Conservation (phyloP, 2,797 vertebrate genomes). For the Danio albolineatus region DNA sequence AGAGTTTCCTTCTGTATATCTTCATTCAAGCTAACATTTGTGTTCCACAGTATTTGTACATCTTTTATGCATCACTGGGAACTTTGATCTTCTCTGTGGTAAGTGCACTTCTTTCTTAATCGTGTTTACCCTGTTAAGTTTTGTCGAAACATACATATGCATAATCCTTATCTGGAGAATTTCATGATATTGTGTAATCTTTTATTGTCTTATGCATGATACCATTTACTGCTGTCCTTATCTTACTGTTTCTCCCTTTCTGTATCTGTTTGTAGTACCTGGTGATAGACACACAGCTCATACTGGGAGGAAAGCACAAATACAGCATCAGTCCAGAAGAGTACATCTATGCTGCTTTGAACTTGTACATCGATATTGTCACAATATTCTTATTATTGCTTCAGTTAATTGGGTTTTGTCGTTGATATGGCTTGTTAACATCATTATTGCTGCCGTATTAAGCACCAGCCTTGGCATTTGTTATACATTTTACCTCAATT, state of each 20-base stretch:
- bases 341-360: constrained; percentile 84
- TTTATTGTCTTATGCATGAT: neutral
- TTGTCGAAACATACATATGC: neutral
- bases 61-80: constrained; percentile 80
- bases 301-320: constrained; percentile 81
- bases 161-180: neutral
- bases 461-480: neutral
- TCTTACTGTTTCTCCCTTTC: neutral
- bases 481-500: neutral
- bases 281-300: constrained; percentile 84
- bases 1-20: neutral
- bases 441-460: neutral
- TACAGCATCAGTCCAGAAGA: constrained; percentile 82
- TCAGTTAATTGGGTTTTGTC: constrained; percentile 74
- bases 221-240: neutral
- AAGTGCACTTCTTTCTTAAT: constrained; percentile 61
- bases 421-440: constrained; percentile 57
- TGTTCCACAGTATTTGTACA: constrained; percentile 77
- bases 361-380: constrained; percentile 84
- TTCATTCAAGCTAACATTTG: constrained; percentile 13
- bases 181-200: neutral
- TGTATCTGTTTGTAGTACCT: constrained; percentile 77
- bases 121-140: neutral
- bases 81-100: constrained; percentile 83
- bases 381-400: constrained; percentile 82